Evolutionary conservation across 1,140 invertebrate species (phyloP).

Genomic region (Chelonus insularis): DNA sequence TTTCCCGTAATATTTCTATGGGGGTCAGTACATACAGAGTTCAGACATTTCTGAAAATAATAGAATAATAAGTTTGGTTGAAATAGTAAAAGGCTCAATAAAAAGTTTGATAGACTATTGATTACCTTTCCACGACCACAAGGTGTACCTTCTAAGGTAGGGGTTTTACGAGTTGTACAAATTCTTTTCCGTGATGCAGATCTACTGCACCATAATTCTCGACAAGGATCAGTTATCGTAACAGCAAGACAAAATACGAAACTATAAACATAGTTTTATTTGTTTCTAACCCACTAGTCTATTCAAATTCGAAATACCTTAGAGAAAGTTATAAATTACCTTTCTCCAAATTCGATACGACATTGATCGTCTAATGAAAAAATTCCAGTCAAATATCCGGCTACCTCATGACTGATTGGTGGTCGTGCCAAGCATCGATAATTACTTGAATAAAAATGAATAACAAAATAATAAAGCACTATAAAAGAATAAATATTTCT

Average conservation of each 20-base stretch:
- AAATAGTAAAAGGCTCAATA: too few species aligned
- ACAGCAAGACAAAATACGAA: constrained; percentile 7
- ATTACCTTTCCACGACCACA: constrained; percentile 8
- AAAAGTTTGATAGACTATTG: too few species aligned
- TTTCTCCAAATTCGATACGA: constrained; percentile 14
- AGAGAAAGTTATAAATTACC: too few species aligned
- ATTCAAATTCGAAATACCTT: too few species aligned
- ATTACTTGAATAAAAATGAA: background rate
- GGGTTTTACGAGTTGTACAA: constrained; percentile 10
- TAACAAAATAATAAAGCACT: too few species aligned
- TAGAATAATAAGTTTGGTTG: too few species aligned
- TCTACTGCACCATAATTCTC: constrained; percentile 15
- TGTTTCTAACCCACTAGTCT: too few species aligned
- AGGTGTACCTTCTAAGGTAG: constrained; percentile 1
- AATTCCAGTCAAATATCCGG: background rate
- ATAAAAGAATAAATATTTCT: too few species aligned
- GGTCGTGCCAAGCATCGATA: constrained; percentile 8
- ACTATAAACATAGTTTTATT: background rate
- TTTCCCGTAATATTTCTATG: too few species aligned
- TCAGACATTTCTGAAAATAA: too few species aligned
- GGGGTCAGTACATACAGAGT: too few species aligned
- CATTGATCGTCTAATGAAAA: constrained; percentile 10
- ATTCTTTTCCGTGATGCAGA: background rate
- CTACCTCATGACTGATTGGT: background rate
- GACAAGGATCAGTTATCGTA: constrained; percentile 4